Percentiles rank a stretch among this genome's conserved stretches.
These are phyloP conservation scores for Onthophagus sagittarius DNA, from an alignment of 2,888 invertebrate genomes.

Conservation along the genomic window DNA sequence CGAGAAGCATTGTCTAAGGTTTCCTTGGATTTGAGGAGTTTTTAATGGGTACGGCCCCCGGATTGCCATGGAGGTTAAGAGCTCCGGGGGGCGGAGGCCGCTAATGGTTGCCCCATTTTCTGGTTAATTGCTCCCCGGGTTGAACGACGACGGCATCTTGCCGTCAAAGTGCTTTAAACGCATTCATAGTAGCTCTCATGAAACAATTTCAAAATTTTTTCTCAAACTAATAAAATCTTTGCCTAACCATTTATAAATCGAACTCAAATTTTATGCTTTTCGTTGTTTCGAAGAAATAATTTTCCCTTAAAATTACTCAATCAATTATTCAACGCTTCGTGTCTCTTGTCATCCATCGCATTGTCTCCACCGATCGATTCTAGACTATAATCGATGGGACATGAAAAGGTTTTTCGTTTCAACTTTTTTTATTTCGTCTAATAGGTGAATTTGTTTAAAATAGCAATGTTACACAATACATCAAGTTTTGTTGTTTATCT, in stretches of 20 bases:
- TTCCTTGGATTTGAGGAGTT: constrained; percentile 7
- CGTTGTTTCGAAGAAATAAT: neutral
- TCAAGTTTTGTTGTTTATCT: neutral
- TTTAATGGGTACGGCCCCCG: constrained; percentile 7
- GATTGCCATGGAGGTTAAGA: neutral
- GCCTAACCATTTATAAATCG: too few species aligned
- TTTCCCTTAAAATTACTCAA: neutral
- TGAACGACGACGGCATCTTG: neutral
- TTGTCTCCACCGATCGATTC: neutral
- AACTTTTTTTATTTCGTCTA: neutral
- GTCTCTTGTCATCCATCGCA: neutral
- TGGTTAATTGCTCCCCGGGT: neutral
- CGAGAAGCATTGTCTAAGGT: constrained; percentile 7
- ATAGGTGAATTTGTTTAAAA: neutral
- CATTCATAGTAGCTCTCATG: too few species aligned
- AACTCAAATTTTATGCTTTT: neutral
- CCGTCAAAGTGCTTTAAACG: constrained; percentile 24
- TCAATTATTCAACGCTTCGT: neutral
- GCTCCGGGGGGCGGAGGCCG: neutral
- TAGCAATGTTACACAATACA: neutral
- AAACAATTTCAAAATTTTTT: too few species aligned
- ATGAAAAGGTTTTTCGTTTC: neutral
- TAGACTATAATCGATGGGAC: neutral
- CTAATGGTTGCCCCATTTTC: constrained; percentile 4
- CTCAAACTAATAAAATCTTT: too few species aligned